Base-by-base conservation (phyloP, 2,113 vertebrate genomes). In the Campylomormyrus tamandua region DNA sequence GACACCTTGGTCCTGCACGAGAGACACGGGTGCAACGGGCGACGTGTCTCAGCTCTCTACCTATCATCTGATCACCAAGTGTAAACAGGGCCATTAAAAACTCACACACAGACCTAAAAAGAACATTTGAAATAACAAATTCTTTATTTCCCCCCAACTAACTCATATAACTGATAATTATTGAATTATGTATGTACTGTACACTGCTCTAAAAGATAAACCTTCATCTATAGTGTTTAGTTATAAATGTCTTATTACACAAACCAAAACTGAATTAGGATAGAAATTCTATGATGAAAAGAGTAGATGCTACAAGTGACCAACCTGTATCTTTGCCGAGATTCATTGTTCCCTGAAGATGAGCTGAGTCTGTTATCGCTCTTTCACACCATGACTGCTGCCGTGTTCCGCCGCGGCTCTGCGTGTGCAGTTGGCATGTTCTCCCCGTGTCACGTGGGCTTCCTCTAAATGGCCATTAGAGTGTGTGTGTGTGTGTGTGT, bases 321-420 rank as follows among this genome's bases (percentile, higher is more conserved):
- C n/a, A 11, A 66, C 62, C 62, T 66, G n/a, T 11, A 9, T 27
- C n/a, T 66, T 27, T 66, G 62, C 62, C 0, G n/a, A 27, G n/a
- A 66, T 27, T 66, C 62, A 66, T 66, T 66, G 62, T 66, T 31
- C 62, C 58, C 62, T 27, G 62, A 3, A 66, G 62, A 66, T 0
- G 3, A 27, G n/a, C n/a, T 27, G 24, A 27, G 62, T 66, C 62
- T 66, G 10, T 11, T 3, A 27, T 3, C 17, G 17, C 52, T 49
- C 48, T 49, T 11, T 49, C 50, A 52, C 13, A 52, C 52, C 13
- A 53, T 4, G 13, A 53, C 4, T 53, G 52, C 15, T 53, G 15
- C 3, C 1, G 4, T 53, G 52, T 53, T 0, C 3, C 3, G 17
- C 52, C 3, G 0, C 3, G 0, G 52, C 15, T 53, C 52, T 53